Conservation (phyloP, 2,797 vertebrate genomes). For the Chiloscyllium punctatum region DNA sequence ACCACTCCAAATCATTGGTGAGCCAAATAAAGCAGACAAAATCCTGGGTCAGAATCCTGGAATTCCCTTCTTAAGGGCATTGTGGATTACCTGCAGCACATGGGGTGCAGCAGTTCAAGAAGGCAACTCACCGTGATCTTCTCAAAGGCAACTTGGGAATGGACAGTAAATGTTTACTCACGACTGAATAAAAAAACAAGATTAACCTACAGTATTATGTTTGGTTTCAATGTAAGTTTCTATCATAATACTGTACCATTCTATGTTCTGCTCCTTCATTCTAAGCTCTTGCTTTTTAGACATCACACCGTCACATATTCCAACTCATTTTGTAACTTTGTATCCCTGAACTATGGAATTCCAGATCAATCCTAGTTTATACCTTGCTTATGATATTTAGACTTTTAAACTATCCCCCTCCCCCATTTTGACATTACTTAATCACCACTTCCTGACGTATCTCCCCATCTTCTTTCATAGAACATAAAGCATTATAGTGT, state of each 20-base stretch:
- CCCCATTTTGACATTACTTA: neutral
- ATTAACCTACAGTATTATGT: neutral
- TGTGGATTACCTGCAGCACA: too few relatives aligned
- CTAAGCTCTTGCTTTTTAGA: neutral
- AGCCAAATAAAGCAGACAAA: neutral
- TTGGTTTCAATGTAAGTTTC: neutral
- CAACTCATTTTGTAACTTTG: neutral
- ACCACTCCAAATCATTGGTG: neutral
- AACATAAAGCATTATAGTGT: too few relatives aligned
- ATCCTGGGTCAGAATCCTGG: too few relatives aligned
- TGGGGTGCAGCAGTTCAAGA: too few relatives aligned
- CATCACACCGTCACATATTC: neutral
- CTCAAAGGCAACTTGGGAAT: too few relatives aligned
- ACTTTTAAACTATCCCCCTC: neutral
- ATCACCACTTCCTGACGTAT: neutral
- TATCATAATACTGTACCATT: neutral
- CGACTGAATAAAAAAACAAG: too few relatives aligned
- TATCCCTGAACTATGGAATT: neutral
- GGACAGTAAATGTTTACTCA: too few relatives aligned
- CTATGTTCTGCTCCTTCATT: neutral
- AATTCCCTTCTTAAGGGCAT: too few relatives aligned
- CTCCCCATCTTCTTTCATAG: too few relatives aligned
- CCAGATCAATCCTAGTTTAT: neutral
- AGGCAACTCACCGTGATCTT: too few relatives aligned
- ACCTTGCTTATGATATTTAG: neutral